These are phyloP conservation scores for Drosophila sp. DNA, from an alignment of 1,140 invertebrate species.

Conservation along the genomic window DNA sequence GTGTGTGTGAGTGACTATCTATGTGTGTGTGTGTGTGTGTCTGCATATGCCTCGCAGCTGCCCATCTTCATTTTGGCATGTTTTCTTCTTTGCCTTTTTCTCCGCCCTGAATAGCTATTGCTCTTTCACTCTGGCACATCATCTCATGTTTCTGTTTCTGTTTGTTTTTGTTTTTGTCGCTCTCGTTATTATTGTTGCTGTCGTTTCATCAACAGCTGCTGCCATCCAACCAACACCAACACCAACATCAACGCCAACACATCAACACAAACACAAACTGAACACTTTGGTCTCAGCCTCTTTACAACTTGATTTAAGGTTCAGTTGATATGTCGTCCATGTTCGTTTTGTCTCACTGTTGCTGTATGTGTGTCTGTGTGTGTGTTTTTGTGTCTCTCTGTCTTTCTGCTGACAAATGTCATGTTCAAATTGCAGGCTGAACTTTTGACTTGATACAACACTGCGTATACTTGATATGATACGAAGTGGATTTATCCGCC, in stretches of 20 bases:
- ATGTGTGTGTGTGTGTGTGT: conserved; percentile 13
- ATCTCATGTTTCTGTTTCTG: conserved; percentile 23
- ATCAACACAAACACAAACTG: conserved; percentile 22
- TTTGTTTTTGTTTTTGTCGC: conserved; percentile 33
- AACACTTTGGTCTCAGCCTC: conserved; percentile 63
- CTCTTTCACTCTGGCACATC: conserved; percentile 19
- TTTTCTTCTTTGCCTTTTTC: conserved; percentile 44
- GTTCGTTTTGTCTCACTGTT: conserved; percentile 12
- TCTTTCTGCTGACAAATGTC: conserved; percentile 71
- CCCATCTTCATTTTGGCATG: conserved; percentile 68
- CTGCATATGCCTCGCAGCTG: conserved; percentile 71
- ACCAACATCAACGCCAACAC: conserved; percentile 7
- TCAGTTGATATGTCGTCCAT: conserved; percentile 72
- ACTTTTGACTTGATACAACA: conserved; percentile 70
- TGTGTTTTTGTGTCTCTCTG: conserved; percentile 25
- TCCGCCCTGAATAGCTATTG: conserved; percentile 18
- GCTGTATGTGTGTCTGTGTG: conserved; percentile 11
- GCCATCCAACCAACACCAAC: conserved; percentile 20
- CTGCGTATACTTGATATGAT: conserved; percentile 52
- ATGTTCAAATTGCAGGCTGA: conserved; percentile 76
- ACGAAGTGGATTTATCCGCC: conserved; percentile 53
- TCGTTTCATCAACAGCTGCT: conserved; percentile 75
- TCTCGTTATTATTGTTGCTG: conserved; percentile 61
- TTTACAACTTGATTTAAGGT: conserved; percentile 80
- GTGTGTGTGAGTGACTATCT: conserved; percentile 20